Conservation (phyloP, 2,888 invertebrate species). For the Erebia ligea region DNA sequence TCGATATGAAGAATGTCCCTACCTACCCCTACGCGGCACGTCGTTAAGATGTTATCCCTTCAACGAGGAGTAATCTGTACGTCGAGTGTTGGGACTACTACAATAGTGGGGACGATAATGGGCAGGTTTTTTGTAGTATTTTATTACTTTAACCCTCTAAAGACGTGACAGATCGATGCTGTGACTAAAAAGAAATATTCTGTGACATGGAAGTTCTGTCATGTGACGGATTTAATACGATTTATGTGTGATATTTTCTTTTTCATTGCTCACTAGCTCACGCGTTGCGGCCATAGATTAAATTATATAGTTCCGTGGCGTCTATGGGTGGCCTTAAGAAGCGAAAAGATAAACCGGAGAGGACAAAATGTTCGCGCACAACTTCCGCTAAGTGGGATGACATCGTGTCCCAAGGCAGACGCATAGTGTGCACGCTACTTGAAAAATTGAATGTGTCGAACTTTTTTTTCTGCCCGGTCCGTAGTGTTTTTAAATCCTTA, state of each 20-base stretch:
- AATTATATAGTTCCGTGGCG: too few species aligned
- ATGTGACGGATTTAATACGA: conserved; percentile 15
- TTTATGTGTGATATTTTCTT: background rate
- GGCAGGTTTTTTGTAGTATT: conserved; percentile 64
- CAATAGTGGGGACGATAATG: conserved; percentile 78
- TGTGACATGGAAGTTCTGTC: conserved; percentile 40
- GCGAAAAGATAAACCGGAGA: too few species aligned
- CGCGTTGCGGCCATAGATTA: too few species aligned
- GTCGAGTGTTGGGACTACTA: conserved; percentile 54
- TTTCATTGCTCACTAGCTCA: background rate
- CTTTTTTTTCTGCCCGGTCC: too few species aligned
- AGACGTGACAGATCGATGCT: conserved; percentile 70
- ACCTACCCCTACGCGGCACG: conserved; percentile 65
- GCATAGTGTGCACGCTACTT: too few species aligned
- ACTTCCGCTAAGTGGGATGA: too few species aligned
- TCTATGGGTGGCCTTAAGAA: background rate
- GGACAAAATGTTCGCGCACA: too few species aligned
- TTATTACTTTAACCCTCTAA: conserved; percentile 62
- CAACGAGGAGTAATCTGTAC: conserved; percentile 75
- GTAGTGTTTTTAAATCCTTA: too few species aligned
- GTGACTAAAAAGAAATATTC: conserved; percentile 53
- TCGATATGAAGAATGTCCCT: conserved; percentile 68
- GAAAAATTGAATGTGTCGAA: too few species aligned
- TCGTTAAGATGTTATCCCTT: conserved; percentile 81
- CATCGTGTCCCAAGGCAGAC: too few species aligned